Evolutionary conservation across 2,113 vertebrate genomes (phyloP), one percentile per base, ranked within the genome.

Genomic region (Xyliphius kryptos): DNA sequence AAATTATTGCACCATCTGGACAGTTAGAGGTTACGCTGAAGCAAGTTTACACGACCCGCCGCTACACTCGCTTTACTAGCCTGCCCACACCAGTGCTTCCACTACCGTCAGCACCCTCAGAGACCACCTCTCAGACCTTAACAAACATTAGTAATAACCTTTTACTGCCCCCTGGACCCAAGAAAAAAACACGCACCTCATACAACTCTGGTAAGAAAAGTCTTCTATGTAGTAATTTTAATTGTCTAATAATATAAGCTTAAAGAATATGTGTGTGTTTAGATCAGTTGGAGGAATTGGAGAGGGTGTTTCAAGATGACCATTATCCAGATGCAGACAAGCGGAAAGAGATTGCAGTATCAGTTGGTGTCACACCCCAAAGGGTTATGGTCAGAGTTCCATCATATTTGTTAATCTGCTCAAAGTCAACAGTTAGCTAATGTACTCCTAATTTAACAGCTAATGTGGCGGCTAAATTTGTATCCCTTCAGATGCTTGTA

Each of bases 251-350:
- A 14, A 9, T 41, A 12, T 41, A 14, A 10, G 10, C 13, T 41
- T 3, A 3, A 14, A 41, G 10, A 41, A n/a, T 56, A 12, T 56
- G 15, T 43, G 5, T 69, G 46, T 4, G 2, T 75, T 19, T 79
- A 98, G 95, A 92, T 69, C 94, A 97, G 77, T 72, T 98, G 47
- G 88, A 90, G 76, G 84, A 91, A 76, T 64, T 98, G 70, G 94
- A 98, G 74, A 82, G 74, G 38, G 62, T 89, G 41, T 98, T 98
- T 76, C 85, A 91, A 48, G 91, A 94, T 19, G 95, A 98, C 61
- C 95, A 92, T 75, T 98, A 98, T 49, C 95, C 95, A 0, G 94
- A 97, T 10, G 85, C 76, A 0, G 95, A 96, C 20, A 97, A 90
- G 76, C 90, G 94, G 62, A 88, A 77, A 19, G 82, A 90, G 72